Conservation (phyloP, 2,888 invertebrate species). For the Coelinius sp. region DNA sequence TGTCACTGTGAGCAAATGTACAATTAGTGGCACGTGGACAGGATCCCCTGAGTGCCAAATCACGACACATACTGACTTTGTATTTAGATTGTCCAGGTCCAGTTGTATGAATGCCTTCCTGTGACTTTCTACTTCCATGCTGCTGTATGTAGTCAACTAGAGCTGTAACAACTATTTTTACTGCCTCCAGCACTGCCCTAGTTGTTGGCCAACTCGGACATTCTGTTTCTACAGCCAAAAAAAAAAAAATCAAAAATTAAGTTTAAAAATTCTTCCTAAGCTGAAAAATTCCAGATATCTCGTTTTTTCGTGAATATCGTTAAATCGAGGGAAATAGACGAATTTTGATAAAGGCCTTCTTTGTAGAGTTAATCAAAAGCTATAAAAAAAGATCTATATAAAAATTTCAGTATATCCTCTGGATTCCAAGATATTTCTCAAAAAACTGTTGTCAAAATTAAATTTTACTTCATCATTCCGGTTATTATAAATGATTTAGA, state of each 20-base stretch:
- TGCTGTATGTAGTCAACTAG: conserved; percentile 84
- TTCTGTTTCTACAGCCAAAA: conserved; percentile 74
- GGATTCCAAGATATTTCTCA: not conserved
- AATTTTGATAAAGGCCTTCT: too few relatives aligned
- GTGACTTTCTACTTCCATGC: conserved; percentile 79
- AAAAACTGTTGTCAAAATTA: too few relatives aligned
- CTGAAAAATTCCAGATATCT: conserved; percentile 39
- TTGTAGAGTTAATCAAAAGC: too few relatives aligned
- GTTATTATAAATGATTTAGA: conserved; percentile 11
- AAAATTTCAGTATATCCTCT: too few relatives aligned
- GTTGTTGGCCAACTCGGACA: conserved; percentile 78
- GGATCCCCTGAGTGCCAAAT: conserved; percentile 82
- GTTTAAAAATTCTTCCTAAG: too few relatives aligned
- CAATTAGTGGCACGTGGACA: conserved; percentile 91
- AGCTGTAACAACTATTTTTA: conserved; percentile 81
- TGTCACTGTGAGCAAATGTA: conserved; percentile 93
- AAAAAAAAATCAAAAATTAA: conserved; percentile 51
- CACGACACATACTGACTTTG: conserved; percentile 92
- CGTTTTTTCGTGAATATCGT: too few relatives aligned
- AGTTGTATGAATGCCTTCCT: conserved; percentile 73
- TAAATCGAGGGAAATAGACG: too few relatives aligned
- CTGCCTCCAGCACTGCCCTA: conserved; percentile 78
- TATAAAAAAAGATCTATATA: too few relatives aligned
- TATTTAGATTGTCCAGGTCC: conserved; percentile 80
- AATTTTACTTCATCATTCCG: not conserved